Percentiles rank a stretch among this genome's conserved stretches.
Evolutionary conservation across 2,888 invertebrate genomes (phyloP).

Genomic region (Hemaris fuciformis): DNA sequence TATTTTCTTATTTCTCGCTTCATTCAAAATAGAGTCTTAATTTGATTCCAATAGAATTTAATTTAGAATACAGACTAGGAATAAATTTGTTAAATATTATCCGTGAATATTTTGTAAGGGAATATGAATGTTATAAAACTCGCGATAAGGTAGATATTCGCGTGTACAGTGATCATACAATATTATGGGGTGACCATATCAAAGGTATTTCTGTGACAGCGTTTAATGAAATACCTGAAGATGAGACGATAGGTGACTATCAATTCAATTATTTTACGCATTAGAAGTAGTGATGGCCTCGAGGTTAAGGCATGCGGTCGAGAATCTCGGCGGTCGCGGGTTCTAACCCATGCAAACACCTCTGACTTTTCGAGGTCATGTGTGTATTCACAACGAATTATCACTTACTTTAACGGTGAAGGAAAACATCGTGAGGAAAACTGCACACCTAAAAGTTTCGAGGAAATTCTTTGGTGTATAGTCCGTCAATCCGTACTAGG

Average conservation of each 20-base stretch:
- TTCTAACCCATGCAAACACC: too few relatives aligned
- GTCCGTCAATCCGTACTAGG: too few relatives aligned
- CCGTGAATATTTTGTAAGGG: not conserved
- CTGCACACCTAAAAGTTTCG: too few relatives aligned
- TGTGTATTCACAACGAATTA: too few relatives aligned
- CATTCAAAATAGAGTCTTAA: not conserved
- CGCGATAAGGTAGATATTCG: not conserved
- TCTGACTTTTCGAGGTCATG: too few relatives aligned
- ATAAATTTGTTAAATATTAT: constrained; percentile 7
- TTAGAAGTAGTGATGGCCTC: too few relatives aligned
- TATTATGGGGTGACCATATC: constrained; percentile 2
- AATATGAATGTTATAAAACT: not conserved
- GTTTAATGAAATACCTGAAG: constrained; percentile 9
- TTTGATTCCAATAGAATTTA: not conserved
- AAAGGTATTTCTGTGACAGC: constrained; percentile 6
- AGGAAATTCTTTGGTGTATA: too few relatives aligned
- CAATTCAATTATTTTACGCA: not conserved
- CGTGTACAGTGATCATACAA: not conserved
- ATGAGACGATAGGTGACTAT: not conserved
- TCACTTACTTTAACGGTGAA: too few relatives aligned
- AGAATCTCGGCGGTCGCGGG: too few relatives aligned
- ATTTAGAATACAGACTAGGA: not conserved
- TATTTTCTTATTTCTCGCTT: not conserved
- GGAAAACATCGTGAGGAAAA: too few relatives aligned
- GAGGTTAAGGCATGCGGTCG: too few relatives aligned